Evolutionary conservation across 2,888 invertebrate genomes (phyloP), one percentile per base, ranked within the genome.

Genomic region (Papilio elwesi): DNA sequence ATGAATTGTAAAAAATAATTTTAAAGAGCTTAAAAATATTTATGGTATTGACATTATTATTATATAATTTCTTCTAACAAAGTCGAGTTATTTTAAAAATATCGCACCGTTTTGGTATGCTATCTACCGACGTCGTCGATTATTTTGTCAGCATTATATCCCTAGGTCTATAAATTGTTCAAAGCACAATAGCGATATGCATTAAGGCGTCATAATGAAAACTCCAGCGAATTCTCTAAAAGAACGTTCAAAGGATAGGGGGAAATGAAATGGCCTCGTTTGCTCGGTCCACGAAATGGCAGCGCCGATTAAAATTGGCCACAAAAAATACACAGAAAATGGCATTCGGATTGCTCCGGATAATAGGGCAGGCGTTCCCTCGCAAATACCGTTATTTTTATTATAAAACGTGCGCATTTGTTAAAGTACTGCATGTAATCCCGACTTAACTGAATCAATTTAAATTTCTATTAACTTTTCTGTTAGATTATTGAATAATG

Each of bases 261-360:
- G 78, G 82, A 85, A 88, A 88, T 83, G 83, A 84, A 87, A 84
- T 81, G 81, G 80, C 78, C 82, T 78, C 82, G 79, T 80, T 81
- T 80, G 77, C 76, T 74, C 74, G 78, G 80, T 80, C 80, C 84
- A 81, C 82, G 83, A 89, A 90, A 90, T 87, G 88, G 89, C 90
- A 90, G 87, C 90, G 89, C 85, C 90, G 88, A 90, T 92, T 91
- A 90, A 92, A 90, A 89, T 87, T 86, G 88, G 82, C 89, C 85
- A 78, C 88, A 90, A 91, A 91, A 92, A 89, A 84, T 86, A 82
- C 83, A 84, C 78, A 81, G 80, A 78, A 85, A 88, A 87, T 83
- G 83, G 82, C 82, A 79, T 80, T 85, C 81, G 88, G 90, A 91
- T 89, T 90, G 90, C 87, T 85, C 80, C 81, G 83, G 87, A 90